Conservation (phyloP, 2,888 invertebrate genomes). For the Eupithecia abbreviata region DNA sequence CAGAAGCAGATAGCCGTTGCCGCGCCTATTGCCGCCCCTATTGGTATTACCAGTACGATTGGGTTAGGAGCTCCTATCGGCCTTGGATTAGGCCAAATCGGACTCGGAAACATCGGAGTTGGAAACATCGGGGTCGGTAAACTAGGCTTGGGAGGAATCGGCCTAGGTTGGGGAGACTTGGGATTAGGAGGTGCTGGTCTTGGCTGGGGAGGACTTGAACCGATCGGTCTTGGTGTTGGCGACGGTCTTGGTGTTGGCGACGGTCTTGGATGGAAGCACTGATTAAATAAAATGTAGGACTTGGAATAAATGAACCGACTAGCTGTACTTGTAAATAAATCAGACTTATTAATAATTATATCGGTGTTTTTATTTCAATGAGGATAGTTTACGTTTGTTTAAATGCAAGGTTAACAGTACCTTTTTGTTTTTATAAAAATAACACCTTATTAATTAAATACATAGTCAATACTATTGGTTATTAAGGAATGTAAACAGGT, state of each 20-base stretch:
- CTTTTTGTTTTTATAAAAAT: background rate
- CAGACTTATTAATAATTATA: constrained; percentile 1
- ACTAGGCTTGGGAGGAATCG: constrained; percentile 31
- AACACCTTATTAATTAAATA: background rate
- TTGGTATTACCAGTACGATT: constrained; percentile 12
- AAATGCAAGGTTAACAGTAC: background rate
- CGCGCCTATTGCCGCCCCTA: background rate
- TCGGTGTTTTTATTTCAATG: constrained; percentile 8
- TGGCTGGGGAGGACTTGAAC: constrained; percentile 33
- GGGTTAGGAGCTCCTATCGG: constrained; percentile 20
- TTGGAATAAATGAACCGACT: constrained; percentile 17
- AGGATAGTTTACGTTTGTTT: background rate
- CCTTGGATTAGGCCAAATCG: constrained; percentile 42
- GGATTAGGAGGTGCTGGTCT: constrained; percentile 38
- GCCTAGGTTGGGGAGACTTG: constrained; percentile 22
- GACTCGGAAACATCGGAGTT: constrained; percentile 32
- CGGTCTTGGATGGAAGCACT: constrained; percentile 26
- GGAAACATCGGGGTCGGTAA: constrained; percentile 16
- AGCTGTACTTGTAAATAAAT: constrained; percentile 15
- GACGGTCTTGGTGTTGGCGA: constrained; percentile 23
- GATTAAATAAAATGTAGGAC: constrained; percentile 6
- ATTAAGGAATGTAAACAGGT: background rate
- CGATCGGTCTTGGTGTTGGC: constrained; percentile 31
- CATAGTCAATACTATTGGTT: background rate
- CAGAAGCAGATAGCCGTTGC: constrained; percentile 34